A percentile compares a stretch with the other conserved stretches of the same genome.
These are phyloP conservation scores for Cataglyphis cursor DNA, from an alignment of 2,888 invertebrate species.

Conservation along the genomic window DNA sequence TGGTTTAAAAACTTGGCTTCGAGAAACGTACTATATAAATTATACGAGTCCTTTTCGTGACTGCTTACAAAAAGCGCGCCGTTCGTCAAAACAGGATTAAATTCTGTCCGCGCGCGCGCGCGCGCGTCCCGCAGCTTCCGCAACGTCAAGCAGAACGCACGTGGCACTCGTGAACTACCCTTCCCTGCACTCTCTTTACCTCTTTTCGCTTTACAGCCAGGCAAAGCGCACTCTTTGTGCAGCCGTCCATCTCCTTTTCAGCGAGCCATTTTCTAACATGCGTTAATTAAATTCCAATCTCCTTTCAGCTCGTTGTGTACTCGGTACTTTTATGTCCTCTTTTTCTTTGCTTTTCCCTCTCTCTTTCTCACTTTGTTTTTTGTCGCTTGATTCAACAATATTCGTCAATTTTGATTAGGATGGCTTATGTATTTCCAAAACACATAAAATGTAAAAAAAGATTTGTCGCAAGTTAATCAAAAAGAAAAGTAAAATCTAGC, in stretches of 20 bases:
- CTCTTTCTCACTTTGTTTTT: background rate
- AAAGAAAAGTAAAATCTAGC: background rate
- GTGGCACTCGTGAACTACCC: conserved; percentile 22
- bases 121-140: conserved; percentile 23
- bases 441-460: background rate
- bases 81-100: conserved; percentile 46
- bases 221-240: conserved; percentile 27
- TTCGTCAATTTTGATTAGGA: conserved; percentile 13
- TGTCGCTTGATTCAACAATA: conserved; percentile 42
- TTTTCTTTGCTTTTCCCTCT: background rate
- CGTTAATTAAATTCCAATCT: conserved; percentile 71
- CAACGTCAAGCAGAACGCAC: conserved; percentile 46
- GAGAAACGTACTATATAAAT: background rate
- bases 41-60: conserved; percentile 14
- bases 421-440: background rate
- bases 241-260: conserved; percentile 58
- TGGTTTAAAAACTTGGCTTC: background rate
- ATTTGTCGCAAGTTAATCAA: background rate
- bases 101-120: conserved; percentile 23
- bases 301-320: conserved; percentile 46
- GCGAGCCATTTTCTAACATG: conserved; percentile 64
- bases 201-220: conserved; percentile 38
- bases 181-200: conserved; percentile 34
- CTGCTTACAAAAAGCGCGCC: conserved; percentile 25
- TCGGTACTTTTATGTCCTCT: conserved; percentile 1